Evolutionary conservation across 1,140 invertebrate genomes (phyloP).

Genomic region (Capitella teleta): DNA sequence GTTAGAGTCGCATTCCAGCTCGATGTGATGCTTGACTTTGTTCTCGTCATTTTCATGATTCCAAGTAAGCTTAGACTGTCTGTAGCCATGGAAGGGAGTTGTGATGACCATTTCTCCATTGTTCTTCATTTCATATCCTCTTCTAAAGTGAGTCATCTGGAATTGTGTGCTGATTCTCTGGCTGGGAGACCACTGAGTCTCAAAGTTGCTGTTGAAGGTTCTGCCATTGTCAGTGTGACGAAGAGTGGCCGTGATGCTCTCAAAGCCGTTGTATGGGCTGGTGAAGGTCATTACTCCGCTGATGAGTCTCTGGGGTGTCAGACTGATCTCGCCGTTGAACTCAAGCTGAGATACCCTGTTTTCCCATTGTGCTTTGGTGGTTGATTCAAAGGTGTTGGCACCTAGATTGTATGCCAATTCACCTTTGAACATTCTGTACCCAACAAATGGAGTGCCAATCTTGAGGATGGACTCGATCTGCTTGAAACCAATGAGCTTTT

Average conservation of each 20-base stretch:
- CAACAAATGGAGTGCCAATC: conserved; percentile 5
- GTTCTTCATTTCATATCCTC: not conserved
- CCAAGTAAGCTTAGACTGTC: not conserved
- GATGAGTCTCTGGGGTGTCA: not conserved
- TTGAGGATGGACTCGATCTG: not conserved
- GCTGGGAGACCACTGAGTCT: not conserved
- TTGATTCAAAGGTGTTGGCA: not conserved
- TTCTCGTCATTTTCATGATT: conserved; percentile 1
- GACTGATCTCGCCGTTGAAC: not conserved
- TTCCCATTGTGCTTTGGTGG: conserved; percentile 1
- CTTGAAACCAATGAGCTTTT: not conserved
- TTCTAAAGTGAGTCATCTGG: not conserved
- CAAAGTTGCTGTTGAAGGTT: not conserved
- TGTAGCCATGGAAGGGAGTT: not conserved
- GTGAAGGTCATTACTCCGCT: not conserved
- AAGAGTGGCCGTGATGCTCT: not conserved
- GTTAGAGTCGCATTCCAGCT: not conserved
- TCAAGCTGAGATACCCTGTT: not conserved
- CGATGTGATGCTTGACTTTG: not conserved
- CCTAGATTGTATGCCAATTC: conserved; percentile 3
- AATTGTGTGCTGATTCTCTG: not conserved
- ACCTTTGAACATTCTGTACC: not conserved
- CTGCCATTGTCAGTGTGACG: not conserved
- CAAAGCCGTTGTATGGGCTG: conserved; percentile 2
- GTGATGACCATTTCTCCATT: not conserved